These are phyloP conservation scores for Oryzias javanicus DNA, from an alignment of 2,113 vertebrate genomes.

Conservation along the genomic window DNA sequence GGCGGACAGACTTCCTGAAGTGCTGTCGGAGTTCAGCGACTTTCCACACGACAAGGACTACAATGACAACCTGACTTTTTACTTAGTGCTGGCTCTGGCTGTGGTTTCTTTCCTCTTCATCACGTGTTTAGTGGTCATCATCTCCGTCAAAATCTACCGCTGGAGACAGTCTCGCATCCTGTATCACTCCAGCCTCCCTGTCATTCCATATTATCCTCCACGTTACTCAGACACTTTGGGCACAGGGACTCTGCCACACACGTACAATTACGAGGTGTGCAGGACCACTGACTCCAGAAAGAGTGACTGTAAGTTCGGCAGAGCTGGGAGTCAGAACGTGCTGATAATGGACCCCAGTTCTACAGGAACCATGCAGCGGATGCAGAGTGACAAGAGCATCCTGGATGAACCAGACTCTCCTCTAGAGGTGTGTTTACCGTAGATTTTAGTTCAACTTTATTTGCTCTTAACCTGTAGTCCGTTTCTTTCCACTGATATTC, in stretches of 20 bases:
- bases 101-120: not conserved
- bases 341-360: constrained; percentile 47
- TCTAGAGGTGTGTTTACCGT: constrained; percentile 58
- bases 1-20: constrained; percentile 1
- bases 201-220: constrained; percentile 1
- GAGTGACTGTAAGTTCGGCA: constrained; percentile 43
- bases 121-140: not conserved
- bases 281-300: constrained; percentile 13
- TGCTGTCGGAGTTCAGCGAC: not conserved
- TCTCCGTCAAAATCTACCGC: not conserved
- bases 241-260: not conserved
- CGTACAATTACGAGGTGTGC: constrained; percentile 5
- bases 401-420: constrained; percentile 58
- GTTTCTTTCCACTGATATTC: not conserved
- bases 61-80: constrained; percentile 1
- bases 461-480: not conserved
- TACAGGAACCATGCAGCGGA: constrained; percentile 51
- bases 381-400: constrained; percentile 57
- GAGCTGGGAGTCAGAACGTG: constrained; percentile 48
- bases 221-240: not conserved
- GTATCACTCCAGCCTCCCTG: not conserved
- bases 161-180: not conserved
- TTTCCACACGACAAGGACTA: not conserved
- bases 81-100: constrained; percentile 1
- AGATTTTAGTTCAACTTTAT: not conserved